Percentiles rank a stretch among this genome's conserved stretches.
These are phyloP conservation scores for Antechinus stuartii DNA, from an alignment of 2,113 vertebrate species.

Conservation along the genomic window DNA sequence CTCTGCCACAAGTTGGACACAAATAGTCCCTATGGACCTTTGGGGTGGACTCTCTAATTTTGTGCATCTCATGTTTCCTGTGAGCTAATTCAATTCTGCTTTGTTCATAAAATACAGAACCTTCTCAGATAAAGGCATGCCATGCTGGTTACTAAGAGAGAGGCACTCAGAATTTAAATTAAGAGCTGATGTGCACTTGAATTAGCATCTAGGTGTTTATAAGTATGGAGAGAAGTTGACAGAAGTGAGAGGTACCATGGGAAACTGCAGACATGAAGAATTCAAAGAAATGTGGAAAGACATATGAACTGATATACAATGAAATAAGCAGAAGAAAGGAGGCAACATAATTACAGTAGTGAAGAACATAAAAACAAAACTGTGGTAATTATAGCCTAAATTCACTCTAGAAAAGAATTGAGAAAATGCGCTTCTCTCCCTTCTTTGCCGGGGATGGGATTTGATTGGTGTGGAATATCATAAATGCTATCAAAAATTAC, in stretches of 20 bases:
- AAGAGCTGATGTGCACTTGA: not conserved
- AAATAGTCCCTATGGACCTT: no score
- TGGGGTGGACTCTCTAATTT: no score
- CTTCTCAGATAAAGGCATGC: no score
- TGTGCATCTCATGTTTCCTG: no score
- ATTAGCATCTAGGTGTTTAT: not conserved
- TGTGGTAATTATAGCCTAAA: not conserved
- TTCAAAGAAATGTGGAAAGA: not conserved
- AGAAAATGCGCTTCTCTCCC: not conserved
- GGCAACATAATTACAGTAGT: not conserved
- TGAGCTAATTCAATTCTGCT: no score
- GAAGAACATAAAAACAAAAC: not conserved
- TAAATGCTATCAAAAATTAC: not conserved
- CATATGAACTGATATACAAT: not conserved
- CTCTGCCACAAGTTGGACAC: no score
- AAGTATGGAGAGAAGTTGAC: not conserved
- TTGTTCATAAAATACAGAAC: no score
- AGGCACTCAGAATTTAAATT: not conserved
- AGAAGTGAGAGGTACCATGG: not conserved
- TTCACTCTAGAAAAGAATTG: not conserved
- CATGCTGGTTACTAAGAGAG: not conserved
- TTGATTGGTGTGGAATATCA: no score
- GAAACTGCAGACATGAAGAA: not conserved
- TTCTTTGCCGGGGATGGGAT: not conserved
- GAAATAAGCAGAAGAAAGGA: not conserved